Percentiles rank a stretch among this genome's conserved stretches.
Conservation (phyloP, 2,113 vertebrate genomes). For the Oryzias melastigma region DNA sequence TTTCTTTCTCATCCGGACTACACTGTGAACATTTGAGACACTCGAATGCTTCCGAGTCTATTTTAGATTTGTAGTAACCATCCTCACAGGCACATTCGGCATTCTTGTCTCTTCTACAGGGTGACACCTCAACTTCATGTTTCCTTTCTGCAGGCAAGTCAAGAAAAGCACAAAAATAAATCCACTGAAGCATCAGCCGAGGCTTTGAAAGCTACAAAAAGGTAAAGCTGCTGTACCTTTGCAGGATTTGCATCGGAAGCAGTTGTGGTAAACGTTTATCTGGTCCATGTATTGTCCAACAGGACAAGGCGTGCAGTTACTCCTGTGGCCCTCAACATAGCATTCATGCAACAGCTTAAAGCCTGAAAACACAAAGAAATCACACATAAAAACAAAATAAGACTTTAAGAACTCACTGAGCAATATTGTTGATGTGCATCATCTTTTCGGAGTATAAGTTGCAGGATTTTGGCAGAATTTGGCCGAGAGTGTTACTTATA, state of each 20-base stretch:
- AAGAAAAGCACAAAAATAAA: not conserved
- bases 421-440: too few species aligned
- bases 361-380: conserved; percentile 49
- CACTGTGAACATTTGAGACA: conserved; percentile 53
- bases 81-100: conserved; percentile 53
- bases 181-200: not conserved
- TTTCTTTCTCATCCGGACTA: conserved; percentile 1
- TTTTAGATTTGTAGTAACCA: conserved; percentile 19
- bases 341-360: conserved; percentile 53
- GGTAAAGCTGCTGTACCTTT: conserved; percentile 16
- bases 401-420: too few species aligned
- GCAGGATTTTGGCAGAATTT: too few species aligned
- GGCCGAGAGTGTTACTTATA: too few species aligned
- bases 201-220: not conserved
- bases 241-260: conserved; percentile 49
- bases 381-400: not conserved
- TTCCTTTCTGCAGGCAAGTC: not conserved
- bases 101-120: not conserved
- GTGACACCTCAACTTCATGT: rapidly evolving
- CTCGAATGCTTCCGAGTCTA: conserved; percentile 6
- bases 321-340: not conserved
- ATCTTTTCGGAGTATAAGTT: too few species aligned
- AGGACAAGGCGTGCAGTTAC: conserved; percentile 42
- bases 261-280: conserved; percentile 25
- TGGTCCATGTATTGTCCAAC: not conserved